A percentile compares a stretch with the other conserved stretches of the same genome.
Conservation (phyloP, 2,113 vertebrate species). For the Austrofundulus limnaeus region DNA sequence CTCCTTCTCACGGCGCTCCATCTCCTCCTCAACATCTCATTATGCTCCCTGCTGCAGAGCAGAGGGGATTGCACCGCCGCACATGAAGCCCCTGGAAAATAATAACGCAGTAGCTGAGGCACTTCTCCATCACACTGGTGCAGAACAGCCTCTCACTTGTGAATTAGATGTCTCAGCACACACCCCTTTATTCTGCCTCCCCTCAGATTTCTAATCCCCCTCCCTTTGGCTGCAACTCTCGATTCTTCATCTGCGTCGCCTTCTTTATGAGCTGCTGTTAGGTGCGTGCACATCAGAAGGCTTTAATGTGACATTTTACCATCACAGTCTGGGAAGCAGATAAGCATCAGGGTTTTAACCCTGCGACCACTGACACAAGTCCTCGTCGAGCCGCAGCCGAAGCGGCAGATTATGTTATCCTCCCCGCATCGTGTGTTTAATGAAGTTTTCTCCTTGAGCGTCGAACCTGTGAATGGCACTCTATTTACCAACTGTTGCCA, state of each 20-base stretch:
- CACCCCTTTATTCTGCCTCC: conserved; percentile 38
- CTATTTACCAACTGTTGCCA: not conserved
- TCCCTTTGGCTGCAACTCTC: not conserved
- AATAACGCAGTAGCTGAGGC: conserved; percentile 47
- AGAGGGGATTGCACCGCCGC: conserved; percentile 34
- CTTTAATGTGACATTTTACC: not conserved
- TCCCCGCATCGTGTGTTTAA: conserved; percentile 21
- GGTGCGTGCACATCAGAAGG: conserved; percentile 23
- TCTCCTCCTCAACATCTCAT: conserved; percentile 60
- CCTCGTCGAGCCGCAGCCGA: conserved; percentile 6
- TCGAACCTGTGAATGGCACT: conserved; percentile 2
- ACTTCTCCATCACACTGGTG: conserved; percentile 46
- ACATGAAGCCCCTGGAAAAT: conserved; percentile 24
- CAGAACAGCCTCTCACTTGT: conserved; percentile 44
- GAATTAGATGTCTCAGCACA: conserved; percentile 57
- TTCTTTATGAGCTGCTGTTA: conserved; percentile 37
- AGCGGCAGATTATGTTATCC: conserved; percentile 32
- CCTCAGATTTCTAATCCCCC: conserved; percentile 18
- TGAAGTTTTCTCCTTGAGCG: conserved; percentile 15
- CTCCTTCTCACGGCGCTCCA: conserved; percentile 33
- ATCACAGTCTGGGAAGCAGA: conserved; percentile 17
- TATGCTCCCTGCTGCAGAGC: conserved; percentile 57
- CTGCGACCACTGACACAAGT: conserved; percentile 24
- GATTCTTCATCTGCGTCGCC: conserved; percentile 12
- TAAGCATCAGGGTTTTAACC: conserved; percentile 34